Evolutionary conservation across 2,113 vertebrate genomes (phyloP).

Genomic region (Nannobrachium achirus): DNA sequence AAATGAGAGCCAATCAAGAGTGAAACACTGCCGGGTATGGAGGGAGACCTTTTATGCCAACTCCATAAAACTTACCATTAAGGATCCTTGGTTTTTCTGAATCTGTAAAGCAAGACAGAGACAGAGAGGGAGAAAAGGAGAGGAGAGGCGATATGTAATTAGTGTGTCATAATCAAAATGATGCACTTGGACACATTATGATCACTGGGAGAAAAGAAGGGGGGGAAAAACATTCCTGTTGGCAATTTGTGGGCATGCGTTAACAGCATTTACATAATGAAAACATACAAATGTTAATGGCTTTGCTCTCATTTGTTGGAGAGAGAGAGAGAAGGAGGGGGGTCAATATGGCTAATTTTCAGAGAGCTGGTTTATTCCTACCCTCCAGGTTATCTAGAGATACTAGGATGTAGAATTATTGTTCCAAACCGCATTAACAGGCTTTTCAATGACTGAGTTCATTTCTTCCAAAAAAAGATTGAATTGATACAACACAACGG

Average conservation of each 20-base stretch:
- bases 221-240: constrained; percentile 98
- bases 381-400: constrained; percentile 95
- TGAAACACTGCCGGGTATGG: constrained; percentile 88
- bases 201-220: constrained; percentile 99
- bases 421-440: constrained; percentile 50
- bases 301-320: constrained; percentile 95
- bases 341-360: constrained; percentile 90
- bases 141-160: constrained; percentile 97
- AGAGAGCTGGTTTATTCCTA: constrained; percentile 88
- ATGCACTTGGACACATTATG: constrained; percentile 99
- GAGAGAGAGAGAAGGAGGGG: constrained; percentile 81
- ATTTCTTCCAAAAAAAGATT: constrained; percentile 24
- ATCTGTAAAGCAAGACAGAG: constrained; percentile 85
- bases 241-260: constrained; percentile 99
- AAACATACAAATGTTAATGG: constrained; percentile 99
- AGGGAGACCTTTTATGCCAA: constrained; percentile 78
- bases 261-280: constrained; percentile 99
- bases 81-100: constrained; percentile 99
- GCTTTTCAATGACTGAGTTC: constrained; percentile 21
- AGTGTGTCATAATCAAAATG: constrained; percentile 99
- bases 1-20: constrained; percentile 93
- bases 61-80: constrained; percentile 98
- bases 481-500: constrained; percentile 4
- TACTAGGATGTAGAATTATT: constrained; percentile 78
- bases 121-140: constrained; percentile 68